A percentile compares a stretch with the other conserved stretches of the same genome.
Evolutionary conservation across 92 coral and sea anemone species (phyloP).

Genomic region (Desmophyllum pertusum): DNA sequence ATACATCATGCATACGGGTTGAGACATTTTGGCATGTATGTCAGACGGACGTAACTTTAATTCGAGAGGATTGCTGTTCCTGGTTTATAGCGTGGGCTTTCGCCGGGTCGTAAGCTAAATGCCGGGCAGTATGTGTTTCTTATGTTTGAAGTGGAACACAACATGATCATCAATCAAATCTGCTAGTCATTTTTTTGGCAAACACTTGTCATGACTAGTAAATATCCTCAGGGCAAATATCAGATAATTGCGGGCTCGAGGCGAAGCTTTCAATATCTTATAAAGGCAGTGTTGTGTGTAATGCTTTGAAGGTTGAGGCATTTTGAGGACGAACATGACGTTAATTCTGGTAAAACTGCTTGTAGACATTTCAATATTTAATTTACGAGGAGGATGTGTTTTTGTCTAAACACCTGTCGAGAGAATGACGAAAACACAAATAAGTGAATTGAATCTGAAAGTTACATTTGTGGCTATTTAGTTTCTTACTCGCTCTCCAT

Average conservation of each 20-base stretch:
- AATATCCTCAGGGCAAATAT: neutral
- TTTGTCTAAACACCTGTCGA: slow-evolving; percentile 25
- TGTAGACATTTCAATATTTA: slow-evolving; percentile 43
- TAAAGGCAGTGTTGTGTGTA: too few species aligned
- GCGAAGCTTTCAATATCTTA: neutral
- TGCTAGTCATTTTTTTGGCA: neutral
- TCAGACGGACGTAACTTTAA: slow-evolving; percentile 10
- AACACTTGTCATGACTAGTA: neutral
- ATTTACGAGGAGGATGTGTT: slow-evolving; percentile 19
- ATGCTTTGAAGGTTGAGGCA: neutral
- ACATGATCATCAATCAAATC: neutral
- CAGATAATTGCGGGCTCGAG: neutral
- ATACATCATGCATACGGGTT: slow-evolving; percentile 11
- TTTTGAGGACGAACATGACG: neutral
- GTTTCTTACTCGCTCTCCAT: neutral
- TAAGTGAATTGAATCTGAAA: slow-evolving; percentile 20
- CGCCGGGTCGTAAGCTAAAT: neutral
- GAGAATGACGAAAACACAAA: slow-evolving; percentile 2
- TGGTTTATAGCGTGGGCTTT: slow-evolving; percentile 2
- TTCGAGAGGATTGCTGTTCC: slow-evolving; percentile 2
- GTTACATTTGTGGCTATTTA: neutral
- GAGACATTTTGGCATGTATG: slow-evolving; percentile 15
- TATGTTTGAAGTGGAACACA: slow-evolving; percentile 32
- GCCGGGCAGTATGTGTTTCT: neutral
- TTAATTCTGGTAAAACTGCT: neutral